Evolutionary conservation across 2,888 invertebrate genomes (phyloP), one percentile per base, ranked within the genome.

Genomic region (Scaptomyza polygonia): DNA sequence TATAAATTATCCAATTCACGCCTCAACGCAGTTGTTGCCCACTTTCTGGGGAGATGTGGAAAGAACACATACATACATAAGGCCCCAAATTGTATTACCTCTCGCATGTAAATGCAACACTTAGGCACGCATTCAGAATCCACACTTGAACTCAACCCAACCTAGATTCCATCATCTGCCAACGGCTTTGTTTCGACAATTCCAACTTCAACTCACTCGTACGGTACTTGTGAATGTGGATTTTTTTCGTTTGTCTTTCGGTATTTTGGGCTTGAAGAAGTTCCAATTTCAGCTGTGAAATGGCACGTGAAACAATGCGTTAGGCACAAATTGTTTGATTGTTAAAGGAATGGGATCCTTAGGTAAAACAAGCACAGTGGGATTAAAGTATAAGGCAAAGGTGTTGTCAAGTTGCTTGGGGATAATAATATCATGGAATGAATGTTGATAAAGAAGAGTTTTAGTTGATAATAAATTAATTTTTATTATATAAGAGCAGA

Each of bases 1-100:
- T 76, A 79, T 77, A 83, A 81, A 81, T 86, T 88, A 88, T 88
- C 88, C 87, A 85, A 88, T 88, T 88, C 88, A 86, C 88, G 85
- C 86, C 77, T 77, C 79, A 64, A 47, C 70, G 72, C 82, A 68
- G 65, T 55, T 66, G 58, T 67, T 61, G 65, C 61, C 70, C 63
- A 54, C 18, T 54, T 34, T 25, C 25, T 4, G 7, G 25, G 52
- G 16, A 44, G 53, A 58, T 42, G 21, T 30, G 43, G 36, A 27
- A 30, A 52, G 54, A 58, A 57, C 63, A 55, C 25, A 49, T 34
- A 55, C 25, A 49, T 34, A 49, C 34, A 36, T 34, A 49, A 49
- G 49, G 34, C 34, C 49, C 34, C 78, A 85, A 84, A 85, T 84
- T 82, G 77, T 84, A 72, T 80, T 82, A 79, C 74, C 62, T 62